Evolutionary conservation across 1,140 invertebrate genomes (phyloP), one percentile per base, ranked within the genome.

Genomic region (Papilio glaucus): DNA sequence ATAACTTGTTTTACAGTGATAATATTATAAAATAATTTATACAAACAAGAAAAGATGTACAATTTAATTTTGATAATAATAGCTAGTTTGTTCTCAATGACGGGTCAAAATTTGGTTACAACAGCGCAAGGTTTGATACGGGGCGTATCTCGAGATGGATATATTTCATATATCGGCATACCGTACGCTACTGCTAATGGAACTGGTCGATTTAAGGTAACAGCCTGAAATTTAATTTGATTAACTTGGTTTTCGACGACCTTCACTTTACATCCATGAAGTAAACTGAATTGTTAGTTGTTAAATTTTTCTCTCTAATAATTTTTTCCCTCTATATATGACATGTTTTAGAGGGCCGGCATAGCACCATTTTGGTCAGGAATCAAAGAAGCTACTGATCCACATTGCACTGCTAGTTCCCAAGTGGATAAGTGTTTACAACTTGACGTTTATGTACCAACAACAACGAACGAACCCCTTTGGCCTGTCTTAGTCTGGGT

Each of bases 401-500:
- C 75, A 10, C 63, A 75, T 18, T 91, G 89, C 60, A 77, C 82
- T 0, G 4, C 67, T 4, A 71, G 39, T 9, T 85, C 87, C 0
- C 70, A 72, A 5, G 76, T 72, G 1, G 84, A 88, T 21, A 83
- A 89, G 18, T 93, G 92, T 61, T 74, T 93, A 4, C 78, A 83
- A 39, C 76, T 93, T 24, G 89, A 91, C 69, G 84, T 93, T 0
- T 80, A 92, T 71, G 83, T 80, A 3, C 91, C 91, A 0, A 68
- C 45, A 1, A 63, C 41, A 0, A 24, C 68, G 6, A 76, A 74
- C 78, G 80, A 76, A 72, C 70, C 79, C 10, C 73, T 76, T 1
- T 81, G 83, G 57, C 93, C 95, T 1, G 95, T 96, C 0, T 92
- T 96, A 83, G 93, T 96, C 3, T 96, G 93, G 92, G 90, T 96